Percentiles rank a stretch among this genome's conserved stretches.
phyloP scores from a whole-genome alignment of 1,140 invertebrate species.

The Leptinotarsa lineolata region DNA sequence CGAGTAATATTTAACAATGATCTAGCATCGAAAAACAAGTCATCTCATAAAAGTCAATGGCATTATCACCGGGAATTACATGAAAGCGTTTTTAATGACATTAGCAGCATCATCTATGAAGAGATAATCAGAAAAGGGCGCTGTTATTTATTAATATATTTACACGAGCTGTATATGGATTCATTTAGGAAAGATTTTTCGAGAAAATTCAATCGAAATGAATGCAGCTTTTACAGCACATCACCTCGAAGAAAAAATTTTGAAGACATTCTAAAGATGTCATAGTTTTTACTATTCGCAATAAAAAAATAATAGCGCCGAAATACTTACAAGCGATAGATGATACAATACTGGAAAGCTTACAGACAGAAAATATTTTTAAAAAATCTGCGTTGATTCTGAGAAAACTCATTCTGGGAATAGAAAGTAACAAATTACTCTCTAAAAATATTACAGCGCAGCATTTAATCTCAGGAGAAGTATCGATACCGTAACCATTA shows the following conservation, averaged over 20 bases:
- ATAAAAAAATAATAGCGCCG: conserved; percentile 8
- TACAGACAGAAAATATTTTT: conserved; percentile 3
- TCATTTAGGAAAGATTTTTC: conserved; percentile 10
- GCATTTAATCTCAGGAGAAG: not conserved
- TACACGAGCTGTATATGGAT: conserved; percentile 8
- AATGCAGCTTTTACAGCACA: not conserved
- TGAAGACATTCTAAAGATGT: conserved; percentile 6
- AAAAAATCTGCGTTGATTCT: conserved; percentile 8
- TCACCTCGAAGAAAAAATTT: conserved; percentile 15
- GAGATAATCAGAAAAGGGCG: not conserved
- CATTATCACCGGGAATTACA: not conserved
- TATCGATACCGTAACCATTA: not conserved
- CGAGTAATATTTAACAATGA: not conserved
- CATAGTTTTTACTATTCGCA: not conserved
- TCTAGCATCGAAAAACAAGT: not conserved
- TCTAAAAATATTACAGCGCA: conserved; percentile 5
- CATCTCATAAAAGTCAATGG: not conserved
- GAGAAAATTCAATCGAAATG: conserved; percentile 15
- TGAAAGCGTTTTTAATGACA: not conserved
- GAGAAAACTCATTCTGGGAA: conserved; percentile 3
- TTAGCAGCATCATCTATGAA: not conserved
- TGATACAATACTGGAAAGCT: not conserved
- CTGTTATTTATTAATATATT: conserved; percentile 13
- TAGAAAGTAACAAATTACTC: not conserved
- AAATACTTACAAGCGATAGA: not conserved